Base-by-base conservation (phyloP, 2,113 vertebrate species). In the Notarius lentiginosus region DNA sequence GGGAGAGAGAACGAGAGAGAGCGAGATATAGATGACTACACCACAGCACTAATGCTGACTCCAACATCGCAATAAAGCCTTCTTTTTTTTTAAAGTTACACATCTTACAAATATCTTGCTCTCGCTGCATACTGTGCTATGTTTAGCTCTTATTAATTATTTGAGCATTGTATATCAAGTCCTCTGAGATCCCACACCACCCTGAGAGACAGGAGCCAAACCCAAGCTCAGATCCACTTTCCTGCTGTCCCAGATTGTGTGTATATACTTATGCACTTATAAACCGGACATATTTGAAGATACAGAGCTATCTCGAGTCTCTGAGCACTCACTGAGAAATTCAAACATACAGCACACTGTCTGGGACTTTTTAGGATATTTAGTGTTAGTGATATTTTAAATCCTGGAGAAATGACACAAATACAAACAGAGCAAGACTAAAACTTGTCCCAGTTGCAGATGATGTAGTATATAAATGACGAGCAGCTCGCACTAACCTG, bases 1-100 rank as follows among this genome's bases (percentile, higher is more conserved):
- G 94, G 93, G 94, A 66, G 61, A 81, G 49, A 66, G 34, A 85
- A 22, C 27, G 6, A 18, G 66, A 18, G 66, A 87, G 49, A 86
- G 86, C 89, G 88, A 34, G 72, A 17, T 58, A 80, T 34, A 80
- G 55, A 80, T 80, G 77, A 80, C 91, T 90, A 92, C 91, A 34
- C 63, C 88, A 82, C 84, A 75, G 55, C 83, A 60, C 68, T 84
- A 47, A 84, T 84, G 56, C 70, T 84, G 72, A 60, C 73, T 75
- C 83, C 4, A 47, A 76, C 56, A 73, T 24, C 66, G 47, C 56
- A 82, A 51, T 30, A 68, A 68, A 17, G 27, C 10, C 20, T 51
- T 55, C 80, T 55, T 79, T 22, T 68, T 30, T 68, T 14, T 70
- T 70, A 47, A 8, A 7, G 58, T 27, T 17, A 61, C 53, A 56